Evolutionary conservation across 1,140 invertebrate species (phyloP), one percentile per base, ranked within the genome.

Genomic region (Anastrepha obliqua): DNA sequence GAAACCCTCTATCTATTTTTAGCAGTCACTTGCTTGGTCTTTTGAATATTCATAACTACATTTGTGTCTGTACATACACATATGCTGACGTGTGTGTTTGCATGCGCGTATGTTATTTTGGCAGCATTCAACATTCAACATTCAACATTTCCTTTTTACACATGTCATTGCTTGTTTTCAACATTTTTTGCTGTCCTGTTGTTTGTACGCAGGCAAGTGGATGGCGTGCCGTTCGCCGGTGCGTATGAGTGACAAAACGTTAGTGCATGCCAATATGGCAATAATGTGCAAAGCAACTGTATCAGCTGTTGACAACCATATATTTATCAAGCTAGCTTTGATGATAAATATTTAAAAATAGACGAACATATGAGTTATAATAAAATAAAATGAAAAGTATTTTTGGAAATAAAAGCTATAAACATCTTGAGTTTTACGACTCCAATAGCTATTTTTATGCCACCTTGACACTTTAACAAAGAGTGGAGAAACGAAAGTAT

Each of bases 71-170:
- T 44, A 44, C 1, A 6, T 47, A 17, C 5, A 29, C 7, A 67
- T 67, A 29, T 67, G 29, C 29, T 81, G 2, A 17, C 17, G 51
- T 20, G n/a, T 29, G 5, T 81, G 44, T 81, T 15, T 81, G 74
- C 8, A 17, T 58, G 47, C 17, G 70, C n/a, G 74, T 81, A 55
- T 20, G 42, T 55, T 20, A 51, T 81, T 81, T 81, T 81, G 74
- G n/a, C 74, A 55, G 9, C 7, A 55, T 29, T 29, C 29, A 55
- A 20, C 7, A 55, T 29, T 29, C 29, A 55, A 20, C 7, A 55
- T 81, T 17, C n/a, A 58, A 29, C 74, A 81, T 55, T 81, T 81
- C 51, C 74, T 42, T 8, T 81, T 81, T 81, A 29, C 74, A 81
- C 8, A 51, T 58, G 74, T 81, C 74, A 81, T 55, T 81, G 20